Base-by-base conservation (phyloP, 2,797 vertebrate genomes). In the Thripadectes ignobilis region DNA sequence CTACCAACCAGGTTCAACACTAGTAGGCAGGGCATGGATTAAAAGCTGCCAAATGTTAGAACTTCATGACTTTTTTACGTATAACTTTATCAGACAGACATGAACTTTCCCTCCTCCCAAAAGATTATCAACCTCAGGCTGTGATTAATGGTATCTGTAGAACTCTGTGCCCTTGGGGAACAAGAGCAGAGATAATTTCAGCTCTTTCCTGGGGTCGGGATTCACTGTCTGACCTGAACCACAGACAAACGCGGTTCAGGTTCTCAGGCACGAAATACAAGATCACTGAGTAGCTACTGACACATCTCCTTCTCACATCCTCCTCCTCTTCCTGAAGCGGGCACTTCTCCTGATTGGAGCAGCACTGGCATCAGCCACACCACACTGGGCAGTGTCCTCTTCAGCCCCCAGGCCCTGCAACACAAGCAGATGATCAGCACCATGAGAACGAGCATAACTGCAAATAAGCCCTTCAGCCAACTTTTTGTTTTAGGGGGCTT, bases 241-340 rank as follows among this genome's bases (percentile, higher is more conserved):
- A 52, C 73, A 87, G 67, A 78, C 39, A 77, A 36, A 74, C 0
- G 18, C 0, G 0, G 46, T 32, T 65, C 75, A 74, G 36, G 58
- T 71, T 75, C 75, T 85, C 17, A 71, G 46, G 45, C 21, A 85
- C 61, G 30, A 88, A 65, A 59, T 6, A 29, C 22, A 52, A 46
- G 43, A 62, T 32, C 58, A 84, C 26, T 3, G 38, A 51, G 59
- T 4, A 27, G 63, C 21, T 80, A 91, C 93, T 55, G 18, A 95
- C 92, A 45, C 15, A 3, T 89, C 65, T 85, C 75, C 54, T 87
- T 17, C 76, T 93, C 85, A 93, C 3, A 85, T 24, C 73, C 73
- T 88, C 69, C 73, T 95, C 82, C 88, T 95, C 22, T 95, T 96
- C 69, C 52, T 91, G 59, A 62, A 65, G 32, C 94, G 96, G 14